Base-by-base conservation (phyloP, 2,797 vertebrate species). In the Australoheros facetus region DNA sequence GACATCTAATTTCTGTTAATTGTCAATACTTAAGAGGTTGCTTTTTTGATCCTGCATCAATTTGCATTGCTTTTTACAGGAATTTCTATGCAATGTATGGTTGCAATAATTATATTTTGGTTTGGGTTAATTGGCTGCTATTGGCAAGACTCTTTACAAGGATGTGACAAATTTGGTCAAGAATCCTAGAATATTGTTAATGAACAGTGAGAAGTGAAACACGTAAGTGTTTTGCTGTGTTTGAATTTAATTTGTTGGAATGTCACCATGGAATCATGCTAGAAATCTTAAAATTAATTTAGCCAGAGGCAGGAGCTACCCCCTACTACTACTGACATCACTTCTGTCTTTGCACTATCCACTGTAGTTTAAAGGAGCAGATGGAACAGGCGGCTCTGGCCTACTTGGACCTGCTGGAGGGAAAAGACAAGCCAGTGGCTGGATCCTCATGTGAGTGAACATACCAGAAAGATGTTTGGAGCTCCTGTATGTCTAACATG, bases 361-460 rank as follows among this genome's bases (percentile, higher is more conserved):
- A 17, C 70, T 81, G 13, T 88, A 98, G 98, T 93, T 92, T 99
- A 82, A 95, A 96, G 86, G 96, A 97, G 88, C 97, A 98, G 94
- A 98, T 98, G 97, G 96, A 97, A 64, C 93, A 96, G 82, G 96
- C 96, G 0, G 95, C 97, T 76, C 79, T 95, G 62, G 95, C 95
- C 87, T 97, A 97, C 90, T 90, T 97, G 94, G 97, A 99, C 86
- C 96, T 99, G 80, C 86, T 99, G 87, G 97, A 99, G 89, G 98
- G 97, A 72, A 96, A 92, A 56, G 97, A 99, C 78, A 96, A 97
- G 85, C 94, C 96, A 28, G 97, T 98, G 79, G 97, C 95, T 84
- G 97, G 97, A 79, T 97, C 97, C 10, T 98, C 97, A 42, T 99
- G 98, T 99, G 87, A 97, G 97, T 97, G 34, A 10, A 19, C 19